Evolutionary conservation across 2,113 vertebrate genomes (phyloP).

Genomic region (Tachuris rubrigastra): DNA sequence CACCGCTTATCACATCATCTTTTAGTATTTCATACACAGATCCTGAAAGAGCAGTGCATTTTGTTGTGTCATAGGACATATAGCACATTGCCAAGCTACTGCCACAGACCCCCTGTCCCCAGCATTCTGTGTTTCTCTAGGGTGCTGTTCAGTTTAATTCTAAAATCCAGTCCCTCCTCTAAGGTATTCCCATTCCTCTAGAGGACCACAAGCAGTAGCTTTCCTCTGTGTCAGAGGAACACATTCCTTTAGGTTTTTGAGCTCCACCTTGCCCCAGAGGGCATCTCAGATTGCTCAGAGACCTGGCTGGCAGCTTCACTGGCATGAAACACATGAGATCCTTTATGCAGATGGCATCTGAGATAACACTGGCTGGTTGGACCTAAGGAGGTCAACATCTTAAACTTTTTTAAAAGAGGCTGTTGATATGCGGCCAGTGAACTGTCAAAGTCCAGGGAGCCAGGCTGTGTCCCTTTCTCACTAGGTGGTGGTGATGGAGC

Average conservation of each 20-base stretch:
- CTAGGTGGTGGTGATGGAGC: background rate
- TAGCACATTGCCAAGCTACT: background rate
- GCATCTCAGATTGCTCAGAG: background rate
- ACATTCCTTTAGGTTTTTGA: background rate
- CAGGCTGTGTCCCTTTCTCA: background rate
- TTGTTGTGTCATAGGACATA: background rate
- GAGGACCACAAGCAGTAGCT: background rate
- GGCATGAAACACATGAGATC: background rate
- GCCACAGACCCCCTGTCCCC: background rate
- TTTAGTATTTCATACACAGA: background rate
- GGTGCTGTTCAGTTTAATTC: background rate
- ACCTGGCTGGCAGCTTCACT: background rate
- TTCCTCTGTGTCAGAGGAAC: background rate
- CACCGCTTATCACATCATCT: accelerated
- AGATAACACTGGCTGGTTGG: background rate
- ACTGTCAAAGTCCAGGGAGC: background rate
- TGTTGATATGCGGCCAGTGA: background rate
- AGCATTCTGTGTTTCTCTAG: background rate
- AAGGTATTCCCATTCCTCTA: background rate
- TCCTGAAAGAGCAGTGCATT: background rate
- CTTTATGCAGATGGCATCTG: background rate
- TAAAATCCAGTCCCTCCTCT: background rate
- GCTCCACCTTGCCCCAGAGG: background rate
- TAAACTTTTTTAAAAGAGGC: background rate
- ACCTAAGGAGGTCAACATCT: background rate